Conservation (phyloP, 2,888 invertebrate genomes). For the Rotaria sp. region DNA sequence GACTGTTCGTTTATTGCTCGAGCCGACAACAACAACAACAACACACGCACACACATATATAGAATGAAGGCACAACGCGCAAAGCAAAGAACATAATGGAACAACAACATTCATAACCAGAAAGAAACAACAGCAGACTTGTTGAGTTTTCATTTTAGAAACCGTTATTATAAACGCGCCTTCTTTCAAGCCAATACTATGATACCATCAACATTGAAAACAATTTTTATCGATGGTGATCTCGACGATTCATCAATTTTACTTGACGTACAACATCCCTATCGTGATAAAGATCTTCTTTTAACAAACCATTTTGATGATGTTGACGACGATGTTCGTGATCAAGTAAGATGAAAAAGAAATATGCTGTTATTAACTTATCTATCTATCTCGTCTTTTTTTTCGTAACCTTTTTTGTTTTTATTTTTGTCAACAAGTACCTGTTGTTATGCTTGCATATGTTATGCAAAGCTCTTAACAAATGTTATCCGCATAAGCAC, state of each 20-base stretch:
- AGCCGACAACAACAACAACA: conserved; percentile 6
- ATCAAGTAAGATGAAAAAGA: neutral
- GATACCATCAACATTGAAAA: conserved; percentile 23
- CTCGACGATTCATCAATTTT: neutral
- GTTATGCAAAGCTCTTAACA: neutral
- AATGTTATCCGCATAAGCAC: neutral
- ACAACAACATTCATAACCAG: conserved; percentile 5
- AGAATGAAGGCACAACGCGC: neutral
- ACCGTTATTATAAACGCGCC: neutral
- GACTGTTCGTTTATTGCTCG: neutral
- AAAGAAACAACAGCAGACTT: neutral
- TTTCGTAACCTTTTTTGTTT: neutral
- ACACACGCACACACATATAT: neutral
- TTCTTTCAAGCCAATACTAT: neutral
- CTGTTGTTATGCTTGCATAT: neutral
- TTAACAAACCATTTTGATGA: conserved; percentile 9
- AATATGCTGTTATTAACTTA: neutral
- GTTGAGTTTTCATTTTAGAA: neutral
- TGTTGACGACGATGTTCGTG: neutral
- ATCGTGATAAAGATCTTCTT: conserved; percentile 8
- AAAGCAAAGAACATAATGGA: neutral
- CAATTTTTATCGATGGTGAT: neutral
- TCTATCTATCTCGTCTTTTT: neutral
- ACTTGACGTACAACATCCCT: neutral
- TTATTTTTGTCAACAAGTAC: conserved; percentile 14